Evolutionary conservation across 2,113 vertebrate species (phyloP).

Genomic region (Hydrochoerus hydrochaeris): DNA sequence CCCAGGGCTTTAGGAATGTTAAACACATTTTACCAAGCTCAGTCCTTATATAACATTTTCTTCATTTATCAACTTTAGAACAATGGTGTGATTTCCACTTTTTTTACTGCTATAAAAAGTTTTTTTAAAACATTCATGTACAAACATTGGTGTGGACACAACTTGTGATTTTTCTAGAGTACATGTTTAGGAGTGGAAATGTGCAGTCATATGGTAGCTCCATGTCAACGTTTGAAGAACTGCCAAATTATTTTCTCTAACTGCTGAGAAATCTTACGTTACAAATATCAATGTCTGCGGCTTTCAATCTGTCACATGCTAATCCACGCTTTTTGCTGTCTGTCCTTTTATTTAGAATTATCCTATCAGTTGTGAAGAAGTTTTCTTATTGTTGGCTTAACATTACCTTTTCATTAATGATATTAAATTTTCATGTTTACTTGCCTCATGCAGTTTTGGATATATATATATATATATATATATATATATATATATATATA

Average conservation of each 20-base stretch:
- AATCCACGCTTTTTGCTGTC: not conserved
- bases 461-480: not conserved
- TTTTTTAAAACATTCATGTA: not conserved
- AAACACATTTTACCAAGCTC: not conserved
- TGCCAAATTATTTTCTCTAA: not conserved
- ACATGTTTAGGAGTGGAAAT: not conserved
- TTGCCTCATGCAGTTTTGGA: not conserved
- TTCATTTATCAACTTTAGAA: not conserved
- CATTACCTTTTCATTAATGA: not conserved
- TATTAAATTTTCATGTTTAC: not conserved
- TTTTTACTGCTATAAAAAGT: not conserved
- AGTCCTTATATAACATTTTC: not conserved
- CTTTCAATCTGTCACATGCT: not conserved
- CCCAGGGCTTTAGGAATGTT: not conserved
- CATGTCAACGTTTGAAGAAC: not conserved
- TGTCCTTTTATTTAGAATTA: not conserved
- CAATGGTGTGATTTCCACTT: not conserved
- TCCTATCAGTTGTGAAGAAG: not conserved
- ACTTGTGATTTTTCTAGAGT: slow-evolving; percentile 17
- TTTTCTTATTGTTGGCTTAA: not conserved
- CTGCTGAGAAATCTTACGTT: not conserved
- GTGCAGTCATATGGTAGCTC: not conserved
- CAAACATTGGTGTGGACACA: not conserved
- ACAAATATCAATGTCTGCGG: not conserved
- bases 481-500: not conserved